phyloP scores from a whole-genome alignment of 2,113 vertebrate species.

The Mola mola region DNA sequence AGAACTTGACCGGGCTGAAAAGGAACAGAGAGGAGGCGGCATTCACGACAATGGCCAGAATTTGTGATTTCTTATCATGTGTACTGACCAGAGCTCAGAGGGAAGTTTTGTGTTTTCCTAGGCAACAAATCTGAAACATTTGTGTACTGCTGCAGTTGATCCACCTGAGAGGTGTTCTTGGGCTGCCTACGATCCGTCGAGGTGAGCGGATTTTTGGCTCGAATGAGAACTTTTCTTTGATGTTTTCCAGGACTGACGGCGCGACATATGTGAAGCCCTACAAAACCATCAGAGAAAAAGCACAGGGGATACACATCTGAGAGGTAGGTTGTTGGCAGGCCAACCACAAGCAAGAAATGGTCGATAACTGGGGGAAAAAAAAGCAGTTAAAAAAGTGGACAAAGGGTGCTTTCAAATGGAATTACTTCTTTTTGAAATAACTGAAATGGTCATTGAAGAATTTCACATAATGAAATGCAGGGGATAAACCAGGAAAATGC shows the following conservation, averaged over 20 bases:
- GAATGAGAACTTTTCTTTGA: slow-evolving; percentile 98
- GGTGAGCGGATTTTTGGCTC: slow-evolving; percentile 99
- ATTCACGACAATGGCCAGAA: neutral
- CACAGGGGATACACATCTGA: neutral
- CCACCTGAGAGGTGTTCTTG: slow-evolving; percentile 97
- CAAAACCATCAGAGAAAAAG: neutral
- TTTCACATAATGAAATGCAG: too few species aligned
- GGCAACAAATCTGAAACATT: too few species aligned
- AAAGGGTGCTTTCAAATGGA: too few species aligned
- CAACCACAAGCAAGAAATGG: neutral
- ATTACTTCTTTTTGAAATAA: too few species aligned
- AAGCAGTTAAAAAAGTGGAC: too few species aligned
- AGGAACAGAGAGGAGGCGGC: neutral
- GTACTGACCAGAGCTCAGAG: too few species aligned
- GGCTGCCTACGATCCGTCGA: slow-evolving; percentile 95
- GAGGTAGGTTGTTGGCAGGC: neutral
- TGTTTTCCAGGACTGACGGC: slow-evolving; percentile 98
- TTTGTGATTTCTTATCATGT: too few species aligned
- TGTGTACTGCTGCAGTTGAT: too few species aligned
- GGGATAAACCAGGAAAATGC: too few species aligned
- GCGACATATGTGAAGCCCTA: slow-evolving; percentile 99
- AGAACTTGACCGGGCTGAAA: slow-evolving; percentile 93
- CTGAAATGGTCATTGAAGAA: too few species aligned
- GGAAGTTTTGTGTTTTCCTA: too few species aligned
- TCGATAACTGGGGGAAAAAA: too few species aligned